A percentile compares a stretch with the other conserved stretches of the same genome.
phyloP scores from a whole-genome alignment of 2,797 vertebrate genomes.

The Remorina albescens region DNA sequence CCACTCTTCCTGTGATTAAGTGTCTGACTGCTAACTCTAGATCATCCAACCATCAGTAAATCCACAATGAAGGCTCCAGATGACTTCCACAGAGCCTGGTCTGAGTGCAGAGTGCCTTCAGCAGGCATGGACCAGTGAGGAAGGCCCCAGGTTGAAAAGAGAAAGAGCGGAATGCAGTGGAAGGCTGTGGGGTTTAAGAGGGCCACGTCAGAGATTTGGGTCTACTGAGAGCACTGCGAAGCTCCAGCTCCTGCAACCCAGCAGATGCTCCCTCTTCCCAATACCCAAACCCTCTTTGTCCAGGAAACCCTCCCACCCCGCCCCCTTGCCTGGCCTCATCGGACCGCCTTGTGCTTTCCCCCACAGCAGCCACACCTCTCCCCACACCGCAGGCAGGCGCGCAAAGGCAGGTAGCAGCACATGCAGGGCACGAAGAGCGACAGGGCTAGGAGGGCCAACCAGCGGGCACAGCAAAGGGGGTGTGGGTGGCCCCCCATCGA shows the following conservation, averaged over 20 bases:
- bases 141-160: constrained; percentile 80
- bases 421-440: constrained; percentile 95
- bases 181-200: constrained; percentile 70
- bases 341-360: constrained; percentile 93
- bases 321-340: constrained; percentile 84
- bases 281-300: constrained; percentile 48
- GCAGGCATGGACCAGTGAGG: constrained; percentile 71
- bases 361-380: constrained; percentile 92
- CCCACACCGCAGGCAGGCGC: constrained; percentile 92
- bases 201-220: constrained; percentile 61
- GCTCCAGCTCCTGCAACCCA: constrained; percentile 63
- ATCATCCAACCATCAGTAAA: constrained; percentile 65
- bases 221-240: constrained; percentile 53
- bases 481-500: constrained; percentile 85
- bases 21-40: constrained; percentile 55
- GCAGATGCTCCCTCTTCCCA: constrained; percentile 65
- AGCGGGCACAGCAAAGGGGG: constrained; percentile 92
- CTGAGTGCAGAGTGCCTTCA: constrained; percentile 68
- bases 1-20: constrained; percentile 55
- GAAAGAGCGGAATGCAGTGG: constrained; percentile 82
- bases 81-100: constrained; percentile 71
- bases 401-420: constrained; percentile 94
- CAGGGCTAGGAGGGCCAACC: constrained; percentile 91
- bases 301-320: constrained; percentile 44
- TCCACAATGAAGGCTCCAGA: constrained; percentile 71